phyloP scores from a whole-genome alignment of 2,797 vertebrate species.

The Anniella stebbinsi region DNA sequence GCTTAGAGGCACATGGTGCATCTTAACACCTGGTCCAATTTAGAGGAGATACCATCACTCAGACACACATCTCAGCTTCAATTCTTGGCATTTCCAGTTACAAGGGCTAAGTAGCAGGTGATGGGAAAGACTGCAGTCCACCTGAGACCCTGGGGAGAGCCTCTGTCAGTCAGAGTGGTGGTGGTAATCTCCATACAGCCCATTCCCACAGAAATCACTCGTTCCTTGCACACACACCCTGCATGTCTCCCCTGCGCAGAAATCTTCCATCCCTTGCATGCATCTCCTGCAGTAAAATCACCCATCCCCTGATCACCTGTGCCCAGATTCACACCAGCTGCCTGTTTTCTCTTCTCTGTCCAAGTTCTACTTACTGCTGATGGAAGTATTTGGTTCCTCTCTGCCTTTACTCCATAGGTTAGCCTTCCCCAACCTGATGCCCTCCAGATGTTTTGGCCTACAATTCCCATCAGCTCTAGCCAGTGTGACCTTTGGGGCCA shows the following conservation, averaged over 20 bases:
- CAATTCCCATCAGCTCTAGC: no score
- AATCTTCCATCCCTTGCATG: background rate
- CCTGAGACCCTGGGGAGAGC: constrained; percentile 5
- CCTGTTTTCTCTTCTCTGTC: background rate
- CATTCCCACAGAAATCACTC: background rate
- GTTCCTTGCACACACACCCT: no score
- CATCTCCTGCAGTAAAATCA: no score
- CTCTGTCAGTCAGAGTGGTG: background rate
- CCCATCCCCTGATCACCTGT: background rate
- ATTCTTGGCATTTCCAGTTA: background rate
- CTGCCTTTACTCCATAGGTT: background rate
- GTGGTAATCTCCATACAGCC: background rate
- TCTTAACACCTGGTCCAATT: background rate
- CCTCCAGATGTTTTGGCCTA: no score
- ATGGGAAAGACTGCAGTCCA: background rate
- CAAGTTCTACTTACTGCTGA: background rate
- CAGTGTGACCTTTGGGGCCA: no score
- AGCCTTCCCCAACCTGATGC: no score
- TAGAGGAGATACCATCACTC: background rate
- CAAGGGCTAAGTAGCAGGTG: background rate
- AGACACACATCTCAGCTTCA: background rate
- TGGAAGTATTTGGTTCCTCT: background rate
- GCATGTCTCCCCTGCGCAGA: no score
- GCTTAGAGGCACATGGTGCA: no score
- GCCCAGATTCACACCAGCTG: background rate